Base-by-base conservation (phyloP, 2,888 invertebrate genomes). In the Ochropacha duplaris region DNA sequence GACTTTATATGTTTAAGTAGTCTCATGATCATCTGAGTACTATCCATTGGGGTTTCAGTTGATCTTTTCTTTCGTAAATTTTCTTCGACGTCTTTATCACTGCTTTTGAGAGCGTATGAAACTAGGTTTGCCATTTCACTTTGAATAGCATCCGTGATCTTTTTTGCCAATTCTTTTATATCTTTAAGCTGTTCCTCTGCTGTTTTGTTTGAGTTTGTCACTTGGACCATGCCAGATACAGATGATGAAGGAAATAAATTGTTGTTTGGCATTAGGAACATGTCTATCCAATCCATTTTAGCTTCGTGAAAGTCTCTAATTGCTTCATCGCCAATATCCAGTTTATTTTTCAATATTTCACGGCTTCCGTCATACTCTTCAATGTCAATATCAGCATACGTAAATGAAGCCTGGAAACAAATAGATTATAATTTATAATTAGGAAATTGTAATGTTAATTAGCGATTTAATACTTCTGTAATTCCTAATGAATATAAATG, bases 1-100 rank as follows among this genome's bases (percentile, higher is more conserved):
- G 80, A 79, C 64, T 91, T 92, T 1, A 92, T 92, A 59, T 92
- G 92, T 57, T 86, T 87, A 1, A 92, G 68, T 22, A 92, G 62
- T 68, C 87, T 81, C 76, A 84, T 86, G 0, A 92, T 82, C 12
- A 90, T 57, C 31, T 87, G 75, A 1, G 88, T 81, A 66, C 88
- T 89, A 31, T 87, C 92, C 79, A 90, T 81, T 1, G 92, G 90
- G 19, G 84, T 76, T 65, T 90, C 91, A 0, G 65, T 49, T 5
- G 91, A 90, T 65, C 92, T 79, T 60, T 76, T 88, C 54, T 74
- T 82, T 57, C 90, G 86, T 14, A 71, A 49, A 34, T 81, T 83
- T 3, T 81, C 83, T 31, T 75, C 68, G 1, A 57, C 50, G 1
- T 71, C 74, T 58, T 80, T 82, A n/a, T 83, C 79, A 0, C 56